These are phyloP conservation scores for Plutella xylostella DNA, from an alignment of 2,888 invertebrate species.

Conservation along the genomic window DNA sequence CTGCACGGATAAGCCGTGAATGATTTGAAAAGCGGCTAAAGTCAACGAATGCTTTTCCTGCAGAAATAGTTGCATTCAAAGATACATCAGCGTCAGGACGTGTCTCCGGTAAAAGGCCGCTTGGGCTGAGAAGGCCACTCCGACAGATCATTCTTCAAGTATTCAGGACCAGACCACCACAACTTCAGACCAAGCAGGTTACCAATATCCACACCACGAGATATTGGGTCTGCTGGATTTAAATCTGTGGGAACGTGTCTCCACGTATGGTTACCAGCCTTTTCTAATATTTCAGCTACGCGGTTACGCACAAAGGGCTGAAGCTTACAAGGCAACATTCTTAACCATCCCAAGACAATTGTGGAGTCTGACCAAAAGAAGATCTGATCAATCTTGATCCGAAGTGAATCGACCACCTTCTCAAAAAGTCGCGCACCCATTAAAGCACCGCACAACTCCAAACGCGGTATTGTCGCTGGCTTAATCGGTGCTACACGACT, in stretches of 20 bases:
- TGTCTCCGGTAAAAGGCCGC: too few relatives aligned
- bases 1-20: too few relatives aligned
- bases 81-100: too few relatives aligned
- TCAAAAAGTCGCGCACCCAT: not conserved
- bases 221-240: conserved; percentile 1
- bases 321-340: not conserved
- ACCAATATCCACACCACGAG: not conserved
- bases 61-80: too few relatives aligned
- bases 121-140: not conserved
- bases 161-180: not conserved
- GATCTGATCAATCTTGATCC: not conserved
- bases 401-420: not conserved
- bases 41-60: too few relatives aligned
- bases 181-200: not conserved
- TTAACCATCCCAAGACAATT: not conserved
- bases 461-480: not conserved
- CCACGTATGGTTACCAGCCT: not conserved
- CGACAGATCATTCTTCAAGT: not conserved
- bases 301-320: not conserved
- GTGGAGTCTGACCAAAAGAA: not conserved
- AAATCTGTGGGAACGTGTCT: not conserved
- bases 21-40: too few relatives aligned
- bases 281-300: not conserved
- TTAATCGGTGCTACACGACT: not conserved
- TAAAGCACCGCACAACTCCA: not conserved